Evolutionary conservation across 2,113 vertebrate species (phyloP).

Genomic region (Myrmecobius fasciatus): DNA sequence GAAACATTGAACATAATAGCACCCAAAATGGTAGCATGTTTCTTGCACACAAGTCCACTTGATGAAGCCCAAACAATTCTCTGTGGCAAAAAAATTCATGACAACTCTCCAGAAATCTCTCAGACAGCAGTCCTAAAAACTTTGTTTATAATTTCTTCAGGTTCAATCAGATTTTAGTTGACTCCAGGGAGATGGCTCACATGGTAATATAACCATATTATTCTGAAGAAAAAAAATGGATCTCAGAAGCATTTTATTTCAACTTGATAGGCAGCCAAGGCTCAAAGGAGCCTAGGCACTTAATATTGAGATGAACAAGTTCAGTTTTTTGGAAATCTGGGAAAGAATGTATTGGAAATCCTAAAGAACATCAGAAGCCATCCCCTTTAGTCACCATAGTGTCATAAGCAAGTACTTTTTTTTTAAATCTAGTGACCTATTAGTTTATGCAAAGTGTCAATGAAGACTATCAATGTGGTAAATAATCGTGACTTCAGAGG

Average conservation of each 20-base stretch:
- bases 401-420: neutral
- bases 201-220: neutral
- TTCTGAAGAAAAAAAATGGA: conserved; percentile 15
- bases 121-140: neutral
- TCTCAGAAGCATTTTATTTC: neutral
- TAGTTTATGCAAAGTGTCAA: neutral
- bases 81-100: neutral
- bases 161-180: neutral
- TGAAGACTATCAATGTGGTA: neutral
- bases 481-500: neutral
- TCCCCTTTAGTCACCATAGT: conserved; percentile 12
- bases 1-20: neutral
- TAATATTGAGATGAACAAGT: neutral
- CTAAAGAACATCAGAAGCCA: neutral
- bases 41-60: neutral
- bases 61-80: conserved; percentile 14
- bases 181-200: neutral
- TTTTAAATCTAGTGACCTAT: neutral
- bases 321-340: neutral
- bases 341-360: neutral
- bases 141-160: neutral
- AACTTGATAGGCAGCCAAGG: neutral
- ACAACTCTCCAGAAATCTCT: neutral
- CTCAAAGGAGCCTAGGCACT: neutral
- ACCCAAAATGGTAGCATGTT: neutral